Evolutionary conservation across 2,888 invertebrate genomes (phyloP).

Genomic region (Perizoma affinitatum): DNA sequence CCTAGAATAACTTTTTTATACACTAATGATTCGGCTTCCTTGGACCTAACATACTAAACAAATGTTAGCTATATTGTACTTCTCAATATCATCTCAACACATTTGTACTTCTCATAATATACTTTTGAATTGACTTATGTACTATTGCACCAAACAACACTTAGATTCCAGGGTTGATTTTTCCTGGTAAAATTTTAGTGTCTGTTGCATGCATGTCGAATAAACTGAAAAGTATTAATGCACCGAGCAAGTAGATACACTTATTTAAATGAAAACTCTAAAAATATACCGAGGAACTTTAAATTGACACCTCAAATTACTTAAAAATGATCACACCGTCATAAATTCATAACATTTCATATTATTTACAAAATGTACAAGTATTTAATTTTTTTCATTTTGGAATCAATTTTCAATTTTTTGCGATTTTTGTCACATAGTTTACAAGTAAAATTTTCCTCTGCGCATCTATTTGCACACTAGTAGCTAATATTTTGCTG

Average conservation of each 20-base stretch:
- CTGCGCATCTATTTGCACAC: too few relatives aligned
- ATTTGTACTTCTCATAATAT: conserved; percentile 21
- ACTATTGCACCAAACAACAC: too few relatives aligned
- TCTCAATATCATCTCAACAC: too few relatives aligned
- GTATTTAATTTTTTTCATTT: conserved; percentile 35
- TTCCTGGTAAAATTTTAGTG: too few relatives aligned
- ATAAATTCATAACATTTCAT: conserved; percentile 54
- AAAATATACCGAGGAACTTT: conserved; percentile 41
- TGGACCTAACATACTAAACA: too few relatives aligned
- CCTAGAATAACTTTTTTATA: too few relatives aligned
- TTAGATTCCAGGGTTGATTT: too few relatives aligned
- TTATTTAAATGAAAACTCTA: conserved; percentile 31
- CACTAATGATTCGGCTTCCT: too few relatives aligned
- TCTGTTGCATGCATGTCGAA: too few relatives aligned
- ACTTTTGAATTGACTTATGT: conserved; percentile 9
- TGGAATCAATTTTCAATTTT: conserved; percentile 25
- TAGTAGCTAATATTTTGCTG: conserved; percentile 2
- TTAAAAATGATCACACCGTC: conserved; percentile 45
- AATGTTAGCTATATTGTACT: too few relatives aligned
- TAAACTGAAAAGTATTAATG: background rate
- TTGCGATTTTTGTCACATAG: conserved; percentile 8
- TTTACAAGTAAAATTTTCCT: conserved; percentile 18
- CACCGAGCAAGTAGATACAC: conserved; percentile 1
- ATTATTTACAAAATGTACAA: conserved; percentile 67
- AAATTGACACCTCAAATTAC: conserved; percentile 33